phyloP scores from a whole-genome alignment of 2,113 vertebrate species.

The Microtus richardsoni region DNA sequence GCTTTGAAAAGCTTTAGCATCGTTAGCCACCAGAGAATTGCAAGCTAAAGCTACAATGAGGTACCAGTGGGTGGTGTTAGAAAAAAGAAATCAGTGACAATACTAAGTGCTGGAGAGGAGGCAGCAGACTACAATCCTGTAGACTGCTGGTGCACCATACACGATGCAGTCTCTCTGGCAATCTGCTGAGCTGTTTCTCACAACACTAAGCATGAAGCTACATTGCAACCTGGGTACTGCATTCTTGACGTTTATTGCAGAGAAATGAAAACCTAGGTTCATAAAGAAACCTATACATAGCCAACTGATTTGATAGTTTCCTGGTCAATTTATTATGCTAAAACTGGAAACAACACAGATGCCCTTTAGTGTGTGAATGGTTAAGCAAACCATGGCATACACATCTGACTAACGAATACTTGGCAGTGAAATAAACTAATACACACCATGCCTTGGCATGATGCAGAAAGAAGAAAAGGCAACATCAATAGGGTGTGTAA shows the following conservation, averaged over 20 bases:
- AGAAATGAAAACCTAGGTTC: background rate
- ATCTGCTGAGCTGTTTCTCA: background rate
- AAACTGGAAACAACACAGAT: background rate
- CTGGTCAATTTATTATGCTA: background rate
- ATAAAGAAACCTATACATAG: background rate
- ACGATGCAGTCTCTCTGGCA: background rate
- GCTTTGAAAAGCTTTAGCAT: background rate
- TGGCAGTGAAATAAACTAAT: background rate
- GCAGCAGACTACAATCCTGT: background rate
- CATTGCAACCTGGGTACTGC: background rate
- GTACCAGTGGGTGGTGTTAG: background rate
- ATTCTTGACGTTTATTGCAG: background rate
- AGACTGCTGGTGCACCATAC: background rate
- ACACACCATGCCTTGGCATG: background rate
- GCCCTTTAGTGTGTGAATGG: background rate
- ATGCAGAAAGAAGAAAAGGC: background rate
- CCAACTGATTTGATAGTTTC: background rate
- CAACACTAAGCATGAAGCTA: background rate
- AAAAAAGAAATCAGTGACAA: background rate
- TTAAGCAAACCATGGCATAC: background rate
- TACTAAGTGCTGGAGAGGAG: background rate
- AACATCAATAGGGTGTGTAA: background rate
- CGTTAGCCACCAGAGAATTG: background rate
- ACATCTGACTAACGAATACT: background rate
- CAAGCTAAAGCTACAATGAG: slow-evolving; percentile 1